Base-by-base conservation (phyloP, 2,113 vertebrate species). In the Columbina picui region DNA sequence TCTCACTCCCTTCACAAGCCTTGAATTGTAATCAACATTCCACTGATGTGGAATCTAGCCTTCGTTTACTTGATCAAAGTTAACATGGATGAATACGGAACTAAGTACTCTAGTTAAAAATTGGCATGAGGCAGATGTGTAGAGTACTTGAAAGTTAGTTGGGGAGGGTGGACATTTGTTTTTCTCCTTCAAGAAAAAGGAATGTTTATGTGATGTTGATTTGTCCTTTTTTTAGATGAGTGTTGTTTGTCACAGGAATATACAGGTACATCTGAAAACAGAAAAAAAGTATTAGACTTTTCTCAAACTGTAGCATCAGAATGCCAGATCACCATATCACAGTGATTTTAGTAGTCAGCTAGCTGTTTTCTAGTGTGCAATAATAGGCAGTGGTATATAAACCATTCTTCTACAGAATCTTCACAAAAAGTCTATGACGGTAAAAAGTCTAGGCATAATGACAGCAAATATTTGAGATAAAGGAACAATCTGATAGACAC, bases 81-180 rank as follows among this genome's bases (percentile, higher is more conserved):
- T 34, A 64, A 8, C 19, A 27, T 17, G 25, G 27, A 50, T 75
- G 6, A 69, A 30, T 70, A 38, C 0, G 2, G 84, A 69, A n/a
- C 15, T 29, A 84, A 70, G 9, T 49, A 41, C 7, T 69, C 6
- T 10, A 3, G 9, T 60, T 59, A 45, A 19, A 45, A 45, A 45
- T 45, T 45, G 43, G 43, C 43, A 45, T 19, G 17, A 45, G 18
- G 18, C 20, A 67, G 34, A 67, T 18, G 41, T 61, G 52, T 39
- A 38, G 36, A 36, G 18, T 34, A 67, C 30, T 78, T 76, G 36
- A 84, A 77, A 22, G 19, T 61, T 53, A 57, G 10, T 3, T 78
- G 19, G 1, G 4, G 16, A 7, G 1, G 1, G 3, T 19, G 7
- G 14, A 34, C 32, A 41, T 26, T 30, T 52, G 1, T 3, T 86